Base-by-base conservation (phyloP, 1,140 invertebrate species). In the Plutomurus gul region DNA sequence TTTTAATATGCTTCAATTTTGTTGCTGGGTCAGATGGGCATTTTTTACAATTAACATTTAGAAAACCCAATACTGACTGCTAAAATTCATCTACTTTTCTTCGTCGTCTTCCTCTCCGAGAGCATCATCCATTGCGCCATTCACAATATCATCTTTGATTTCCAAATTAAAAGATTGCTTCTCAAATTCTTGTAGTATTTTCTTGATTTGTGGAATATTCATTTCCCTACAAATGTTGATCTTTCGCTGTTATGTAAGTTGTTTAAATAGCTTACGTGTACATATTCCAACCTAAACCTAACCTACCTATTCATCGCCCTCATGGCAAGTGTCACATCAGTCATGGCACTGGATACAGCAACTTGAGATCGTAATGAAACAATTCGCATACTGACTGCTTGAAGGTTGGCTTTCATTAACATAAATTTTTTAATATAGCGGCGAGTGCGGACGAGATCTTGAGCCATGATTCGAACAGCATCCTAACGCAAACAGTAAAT, bases 71-170 rank as follows among this genome's bases (percentile, higher is more conserved):
- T 10, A 43, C 8, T 43, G n/a, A 43, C 40, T 10, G 40, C 40
- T 8, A 43, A 10, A 10, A 43, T 10, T 10, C n/a, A 43, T 43
- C n/a, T 88, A 95, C 94, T 92, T 97, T 89, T 99, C 97, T 86
- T 99, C 97, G 87, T 99, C 97, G 40, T 93, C 96, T 86, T 98
- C 74, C 4, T 95, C 97, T 82, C 96, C 97, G 92, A 99, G 97
- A 2, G 97, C 97, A 88, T 99, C 97, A 87, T 99, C 98, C 84
- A 99, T 99, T 4, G 96, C 96, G 87, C 99, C 98, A 87, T 96
- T 97, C 92, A 99, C 99, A 90, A 99, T 97, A 88, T 99, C 98
- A 88, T 99, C 97, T 86, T 99, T 99, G 96, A 99, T 99, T 86
- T 99, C 98, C 97, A 99, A 99, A 76, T 99, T 98, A 88, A 99